Evolutionary conservation across 2,113 vertebrate species (phyloP).

Genomic region (Cheirogaleus medius): DNA sequence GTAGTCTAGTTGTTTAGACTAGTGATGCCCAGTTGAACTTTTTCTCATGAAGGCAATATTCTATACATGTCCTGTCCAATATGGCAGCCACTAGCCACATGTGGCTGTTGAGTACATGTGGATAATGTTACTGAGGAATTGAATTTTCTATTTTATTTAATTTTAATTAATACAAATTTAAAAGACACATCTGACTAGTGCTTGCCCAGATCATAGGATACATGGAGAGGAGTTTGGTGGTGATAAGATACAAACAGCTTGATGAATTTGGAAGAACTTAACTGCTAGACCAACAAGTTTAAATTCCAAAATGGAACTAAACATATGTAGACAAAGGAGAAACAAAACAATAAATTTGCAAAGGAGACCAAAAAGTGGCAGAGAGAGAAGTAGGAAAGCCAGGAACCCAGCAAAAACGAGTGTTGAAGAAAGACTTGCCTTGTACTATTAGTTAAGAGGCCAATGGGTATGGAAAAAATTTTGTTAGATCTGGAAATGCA

Average conservation of each 20-base stretch:
- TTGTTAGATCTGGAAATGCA: neutral
- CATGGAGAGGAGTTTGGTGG: neutral
- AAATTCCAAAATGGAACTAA: neutral
- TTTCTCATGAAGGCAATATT: neutral
- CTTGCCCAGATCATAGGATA: neutral
- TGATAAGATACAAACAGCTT: neutral
- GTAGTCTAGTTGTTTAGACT: neutral
- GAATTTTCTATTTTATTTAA: neutral
- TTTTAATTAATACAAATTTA: neutral
- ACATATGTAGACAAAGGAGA: neutral
- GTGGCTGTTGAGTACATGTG: neutral
- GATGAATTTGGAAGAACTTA: neutral
- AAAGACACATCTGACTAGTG: neutral
- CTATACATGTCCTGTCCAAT: neutral
- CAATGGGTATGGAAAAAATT: neutral
- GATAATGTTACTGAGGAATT: neutral
- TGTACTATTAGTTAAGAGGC: neutral
- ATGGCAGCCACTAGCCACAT: neutral
- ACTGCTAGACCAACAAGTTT: neutral
- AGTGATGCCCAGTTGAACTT: neutral
- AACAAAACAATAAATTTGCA: neutral
- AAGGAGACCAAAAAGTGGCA: neutral
- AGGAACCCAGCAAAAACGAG: neutral
- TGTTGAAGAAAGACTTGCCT: neutral
- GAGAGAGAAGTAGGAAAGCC: neutral